phyloP scores from a whole-genome alignment of 2,888 invertebrate genomes.

The Athetis lepigone region DNA sequence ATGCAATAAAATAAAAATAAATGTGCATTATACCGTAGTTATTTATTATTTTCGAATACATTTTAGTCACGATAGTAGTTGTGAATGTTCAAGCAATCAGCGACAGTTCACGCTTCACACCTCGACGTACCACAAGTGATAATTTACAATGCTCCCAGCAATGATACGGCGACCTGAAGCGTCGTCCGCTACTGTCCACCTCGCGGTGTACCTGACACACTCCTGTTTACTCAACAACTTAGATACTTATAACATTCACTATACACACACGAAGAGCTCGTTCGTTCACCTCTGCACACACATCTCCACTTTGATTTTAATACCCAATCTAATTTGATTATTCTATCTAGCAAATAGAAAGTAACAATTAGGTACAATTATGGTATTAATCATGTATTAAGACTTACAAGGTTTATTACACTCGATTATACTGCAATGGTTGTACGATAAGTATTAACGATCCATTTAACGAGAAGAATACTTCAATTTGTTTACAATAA shows the following conservation, averaged over 20 bases:
- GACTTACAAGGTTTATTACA: conserved; percentile 80
- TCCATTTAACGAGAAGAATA: conserved; percentile 85
- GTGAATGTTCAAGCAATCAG: conserved; percentile 59
- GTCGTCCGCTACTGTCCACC: conserved; percentile 30
- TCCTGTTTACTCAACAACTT: conserved; percentile 46
- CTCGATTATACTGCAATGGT: conserved; percentile 84
- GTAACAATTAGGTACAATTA: conserved; percentile 90
- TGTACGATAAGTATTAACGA: conserved; percentile 84
- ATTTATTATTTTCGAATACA: conserved; percentile 68
- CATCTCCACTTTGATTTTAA: conserved; percentile 80
- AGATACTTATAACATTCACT: conserved; percentile 57
- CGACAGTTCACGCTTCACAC: conserved; percentile 54
- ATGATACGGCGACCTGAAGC: conserved; percentile 48
- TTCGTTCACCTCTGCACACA: conserved; percentile 76
- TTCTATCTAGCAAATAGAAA: conserved; percentile 91
- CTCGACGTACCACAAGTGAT: conserved; percentile 58
- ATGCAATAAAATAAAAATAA: conserved; percentile 73
- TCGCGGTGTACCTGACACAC: conserved; percentile 27
- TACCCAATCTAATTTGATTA: conserved; percentile 90
- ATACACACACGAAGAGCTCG: conserved; percentile 67
- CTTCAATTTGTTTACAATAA: conserved; percentile 84
- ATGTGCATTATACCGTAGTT: conserved; percentile 73
- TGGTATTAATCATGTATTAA: conserved; percentile 81
- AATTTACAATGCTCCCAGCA: conserved; percentile 68
- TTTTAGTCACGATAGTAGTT: conserved; percentile 59